Evolutionary conservation across 2,888 invertebrate genomes (phyloP), one percentile per base, ranked within the genome.

Genomic region (Macropis europaea): DNA sequence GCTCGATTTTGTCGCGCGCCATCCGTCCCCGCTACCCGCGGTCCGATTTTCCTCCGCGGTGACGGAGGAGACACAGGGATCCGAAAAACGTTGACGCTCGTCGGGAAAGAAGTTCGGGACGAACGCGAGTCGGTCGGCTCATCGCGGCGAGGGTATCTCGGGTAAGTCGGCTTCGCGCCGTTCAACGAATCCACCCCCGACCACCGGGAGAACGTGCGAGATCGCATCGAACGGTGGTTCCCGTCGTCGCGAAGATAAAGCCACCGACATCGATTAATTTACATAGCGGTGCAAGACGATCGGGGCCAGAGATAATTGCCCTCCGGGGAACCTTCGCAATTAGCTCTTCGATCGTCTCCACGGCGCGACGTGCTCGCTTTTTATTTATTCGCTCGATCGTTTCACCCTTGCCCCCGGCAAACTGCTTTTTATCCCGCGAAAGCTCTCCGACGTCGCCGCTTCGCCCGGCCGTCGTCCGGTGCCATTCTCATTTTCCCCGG

Each of bases 91-190:
- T 13, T 5, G 13, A n/a, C 26, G 13, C 26, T 24, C 26, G 22
- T 54, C 19, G 56, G 40, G 42, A 48, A 54, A 30, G 38, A 56
- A 26, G 22, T n/a, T 26, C 15, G 63, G 28, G 9, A 15, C 43
- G 26, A 13, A 30, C 34, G 48, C 13, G 43, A 64, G 66, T 66
- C 59, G 45, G 52, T 40, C 66, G 30, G 52, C 38, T 64, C 56
- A 57, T 56, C 56, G 56, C 30, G 28, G 11, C 45, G 30, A 5
- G 28, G 13, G 13, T 22, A 24, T 30, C 13, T 34, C 13, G 19
- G 17, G 2, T 28, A 4, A 17, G 15, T 32, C 17, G 7, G 13
- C 6, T 11, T 2, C 15, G 32, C 13, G 9, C 22, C 13, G 50
- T 50, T n/a, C n/a, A n/a, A n/a, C n/a, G n/a, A n/a, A n/a, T n/a